These are phyloP conservation scores for Phrixothrix hirtus DNA, from an alignment of 2,888 invertebrate genomes.

Conservation along the genomic window DNA sequence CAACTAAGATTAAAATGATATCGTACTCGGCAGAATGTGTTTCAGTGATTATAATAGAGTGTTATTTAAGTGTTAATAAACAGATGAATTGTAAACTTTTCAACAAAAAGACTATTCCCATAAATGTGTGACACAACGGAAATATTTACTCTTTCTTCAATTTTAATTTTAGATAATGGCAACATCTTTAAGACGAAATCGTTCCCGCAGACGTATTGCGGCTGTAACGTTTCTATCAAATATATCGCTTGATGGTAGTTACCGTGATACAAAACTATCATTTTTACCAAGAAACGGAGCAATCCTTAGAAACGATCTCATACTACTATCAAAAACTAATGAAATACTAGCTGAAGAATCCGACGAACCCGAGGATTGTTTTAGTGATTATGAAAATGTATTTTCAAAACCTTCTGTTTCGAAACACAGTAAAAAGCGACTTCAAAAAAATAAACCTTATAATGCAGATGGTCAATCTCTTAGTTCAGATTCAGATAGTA, in stretches of 20 bases:
- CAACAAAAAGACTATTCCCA: constrained; percentile 24
- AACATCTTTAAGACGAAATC: constrained; percentile 61
- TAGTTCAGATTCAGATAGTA: constrained; percentile 77
- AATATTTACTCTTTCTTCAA: constrained; percentile 10
- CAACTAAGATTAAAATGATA: constrained; percentile 12
- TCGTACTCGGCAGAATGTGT: constrained; percentile 8
- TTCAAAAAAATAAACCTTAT: constrained; percentile 36
- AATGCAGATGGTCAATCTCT: constrained; percentile 62
- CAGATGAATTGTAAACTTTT: constrained; percentile 17
- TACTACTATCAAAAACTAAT: constrained; percentile 34
- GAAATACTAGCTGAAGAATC: constrained; percentile 49
- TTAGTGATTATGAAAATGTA: constrained; percentile 45
- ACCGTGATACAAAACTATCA: constrained; percentile 70
- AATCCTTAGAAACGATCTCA: constrained; percentile 42
- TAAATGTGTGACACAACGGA: constrained; percentile 22
- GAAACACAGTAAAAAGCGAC: constrained; percentile 36
- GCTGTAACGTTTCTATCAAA: constrained; percentile 93
- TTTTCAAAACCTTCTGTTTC: constrained; percentile 22
- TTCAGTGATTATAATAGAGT: constrained; percentile 2
- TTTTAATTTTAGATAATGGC: constrained; percentile 53
- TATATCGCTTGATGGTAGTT: constrained; percentile 91
- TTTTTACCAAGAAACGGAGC: constrained; percentile 55
- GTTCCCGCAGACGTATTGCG: constrained; percentile 83
- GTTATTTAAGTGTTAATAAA: constrained; percentile 5
- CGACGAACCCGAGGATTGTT: constrained; percentile 52